phyloP scores from a whole-genome alignment of 2,113 vertebrate species.

The Tamias sibiricus region DNA sequence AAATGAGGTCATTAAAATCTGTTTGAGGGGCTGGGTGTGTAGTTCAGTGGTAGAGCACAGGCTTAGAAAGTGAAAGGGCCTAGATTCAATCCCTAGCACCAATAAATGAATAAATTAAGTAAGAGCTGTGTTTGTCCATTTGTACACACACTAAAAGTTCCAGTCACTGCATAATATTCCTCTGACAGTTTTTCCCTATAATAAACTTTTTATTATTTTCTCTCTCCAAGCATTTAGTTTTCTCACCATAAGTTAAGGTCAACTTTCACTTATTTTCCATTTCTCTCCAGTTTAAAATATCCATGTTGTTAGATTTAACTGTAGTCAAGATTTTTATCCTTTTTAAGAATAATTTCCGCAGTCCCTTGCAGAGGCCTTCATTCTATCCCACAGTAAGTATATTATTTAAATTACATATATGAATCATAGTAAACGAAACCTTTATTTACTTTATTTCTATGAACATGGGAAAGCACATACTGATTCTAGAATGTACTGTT shows the following conservation, averaged over 20 bases:
- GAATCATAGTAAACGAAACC: neutral
- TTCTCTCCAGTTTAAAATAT: conserved; percentile 71
- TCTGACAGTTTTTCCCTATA: neutral
- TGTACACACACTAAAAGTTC: neutral
- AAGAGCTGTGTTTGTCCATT: neutral
- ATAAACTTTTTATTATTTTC: neutral
- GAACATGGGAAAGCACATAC: neutral
- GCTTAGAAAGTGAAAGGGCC: neutral
- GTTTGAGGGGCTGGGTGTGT: neutral
- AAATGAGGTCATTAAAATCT: neutral
- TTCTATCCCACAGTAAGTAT: neutral
- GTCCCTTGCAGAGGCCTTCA: neutral
- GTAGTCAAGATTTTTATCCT: conserved; percentile 70
- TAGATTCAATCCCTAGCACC: neutral
- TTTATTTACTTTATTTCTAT: neutral
- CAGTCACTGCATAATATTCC: neutral
- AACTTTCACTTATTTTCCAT: neutral
- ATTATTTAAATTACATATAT: neutral
- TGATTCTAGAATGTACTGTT: neutral
- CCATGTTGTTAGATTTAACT: neutral
- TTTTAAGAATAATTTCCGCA: conserved; percentile 70
- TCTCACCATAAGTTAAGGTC: neutral
- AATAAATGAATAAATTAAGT: neutral
- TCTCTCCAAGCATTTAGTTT: neutral
- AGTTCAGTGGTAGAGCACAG: neutral